Conservation (phyloP, 2,888 invertebrate species). For the Nycteola revayana region DNA sequence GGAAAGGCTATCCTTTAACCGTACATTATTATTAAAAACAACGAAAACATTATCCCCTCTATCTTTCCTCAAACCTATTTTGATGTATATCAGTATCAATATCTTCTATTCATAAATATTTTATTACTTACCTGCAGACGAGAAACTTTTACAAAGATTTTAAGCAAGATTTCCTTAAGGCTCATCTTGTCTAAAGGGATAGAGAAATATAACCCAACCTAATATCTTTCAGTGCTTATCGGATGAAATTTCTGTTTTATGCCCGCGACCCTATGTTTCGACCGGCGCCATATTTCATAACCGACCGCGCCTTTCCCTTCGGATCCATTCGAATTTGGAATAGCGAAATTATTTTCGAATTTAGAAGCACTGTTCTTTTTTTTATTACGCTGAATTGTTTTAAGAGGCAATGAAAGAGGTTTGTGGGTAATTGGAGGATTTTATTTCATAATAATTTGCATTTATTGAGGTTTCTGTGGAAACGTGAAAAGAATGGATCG, state of each 20-base stretch:
- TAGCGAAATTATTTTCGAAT: conserved; percentile 27
- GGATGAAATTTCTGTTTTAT: conserved; percentile 27
- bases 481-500: no score
- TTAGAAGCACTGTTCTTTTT: conserved; percentile 25
- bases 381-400: conserved; percentile 10
- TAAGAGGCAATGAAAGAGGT: conserved; percentile 3
- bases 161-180: background rate
- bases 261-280: conserved; percentile 11
- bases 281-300: conserved; percentile 31
- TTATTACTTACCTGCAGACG: no score
- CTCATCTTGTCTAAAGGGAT: conserved; percentile 12
- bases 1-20: no score
- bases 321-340: conserved; percentile 23
- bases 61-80: no score
- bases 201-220: conserved; percentile 11
- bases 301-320: conserved; percentile 24
- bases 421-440: background rate
- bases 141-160: conserved; percentile 1
- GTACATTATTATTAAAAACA: no score
- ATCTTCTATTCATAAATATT: no score
- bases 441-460: no score
- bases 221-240: conserved; percentile 21
- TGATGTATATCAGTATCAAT: no score
- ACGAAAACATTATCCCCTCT: no score
- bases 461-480: no score